Evolutionary conservation across 2,113 vertebrate genomes (phyloP).

Genomic region (Apteryx owenii): DNA sequence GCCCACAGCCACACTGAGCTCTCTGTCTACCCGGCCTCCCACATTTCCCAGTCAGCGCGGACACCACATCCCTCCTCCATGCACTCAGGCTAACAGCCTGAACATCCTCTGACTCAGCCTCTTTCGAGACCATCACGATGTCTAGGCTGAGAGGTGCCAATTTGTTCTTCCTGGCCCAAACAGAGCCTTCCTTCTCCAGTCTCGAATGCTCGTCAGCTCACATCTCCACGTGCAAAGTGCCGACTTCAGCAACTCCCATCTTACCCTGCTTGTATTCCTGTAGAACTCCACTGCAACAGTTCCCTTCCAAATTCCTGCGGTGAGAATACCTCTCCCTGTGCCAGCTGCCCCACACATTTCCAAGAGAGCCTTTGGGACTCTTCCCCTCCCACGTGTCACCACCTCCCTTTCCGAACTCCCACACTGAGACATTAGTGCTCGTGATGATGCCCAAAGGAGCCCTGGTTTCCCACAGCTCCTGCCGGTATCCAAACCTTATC

Average conservation of each 20-base stretch:
- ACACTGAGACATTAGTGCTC: not conserved
- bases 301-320: slow-evolving; percentile 40
- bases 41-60: rapidly evolving
- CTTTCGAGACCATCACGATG: rapidly evolving
- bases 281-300: not conserved
- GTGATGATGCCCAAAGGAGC: not conserved
- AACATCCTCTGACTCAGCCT: not conserved
- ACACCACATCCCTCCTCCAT: not conserved
- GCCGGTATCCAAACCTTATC: not conserved
- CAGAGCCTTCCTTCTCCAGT: not conserved
- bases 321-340: not conserved
- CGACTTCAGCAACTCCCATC: not conserved
- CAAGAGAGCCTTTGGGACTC: not conserved
- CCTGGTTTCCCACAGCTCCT: not conserved
- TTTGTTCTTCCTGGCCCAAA: not conserved
- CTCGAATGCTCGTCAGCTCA: not conserved
- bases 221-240: not conserved
- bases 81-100: not conserved
- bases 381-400: not conserved
- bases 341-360: not conserved
- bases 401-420: not conserved
- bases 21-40: not conserved
- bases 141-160: not conserved
- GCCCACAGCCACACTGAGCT: not conserved
- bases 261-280: not conserved